Evolutionary conservation across 2,113 vertebrate genomes (phyloP), one percentile per base, ranked within the genome.

Genomic region (Scophthalmus maximus): DNA sequence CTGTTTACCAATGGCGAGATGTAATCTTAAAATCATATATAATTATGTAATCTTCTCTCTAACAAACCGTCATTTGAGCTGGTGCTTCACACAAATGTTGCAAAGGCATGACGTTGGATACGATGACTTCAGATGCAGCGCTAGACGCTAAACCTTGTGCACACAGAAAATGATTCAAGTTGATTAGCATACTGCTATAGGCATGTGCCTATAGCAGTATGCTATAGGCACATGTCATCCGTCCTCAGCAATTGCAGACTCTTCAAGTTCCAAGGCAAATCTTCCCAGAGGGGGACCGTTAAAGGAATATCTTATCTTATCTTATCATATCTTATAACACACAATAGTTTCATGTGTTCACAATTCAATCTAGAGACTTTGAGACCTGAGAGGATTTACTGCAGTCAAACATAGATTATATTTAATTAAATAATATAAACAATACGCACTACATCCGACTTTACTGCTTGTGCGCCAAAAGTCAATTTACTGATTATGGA

Each of bases 381-480:
- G n/a, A 40, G 17, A 11, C 36, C 36, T 17, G 11, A 15, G 36
- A 40, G 14, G 12, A 15, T 40, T 1, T 17, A 40, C 17, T 40
- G 36, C 36, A 17, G 14, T 40, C 3, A 40, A 5, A 66, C 22
- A 29, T 58, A 8, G n/a, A n/a, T n/a, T n/a, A n/a, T n/a, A n/a
- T n/a, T n/a, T n/a, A n/a, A n/a, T n/a, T n/a, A n/a, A n/a, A n/a
- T n/a, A n/a, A n/a, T n/a, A n/a, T n/a, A n/a, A n/a, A n/a, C n/a
- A n/a, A n/a, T n/a, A n/a, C n/a, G n/a, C n/a, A n/a, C n/a, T n/a
- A n/a, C n/a, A n/a, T n/a, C n/a, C 18, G 20, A 40, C 47, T 15
- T 15, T 44, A 14, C n/a, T n/a, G n/a, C n/a, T n/a, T 20, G 7
- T 47, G 30, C 55, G 46, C 32, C 60, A 60, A 49, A 71, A 14